phyloP scores from a whole-genome alignment of 2,113 vertebrate species.

The Rhodinocichla rosea region DNA sequence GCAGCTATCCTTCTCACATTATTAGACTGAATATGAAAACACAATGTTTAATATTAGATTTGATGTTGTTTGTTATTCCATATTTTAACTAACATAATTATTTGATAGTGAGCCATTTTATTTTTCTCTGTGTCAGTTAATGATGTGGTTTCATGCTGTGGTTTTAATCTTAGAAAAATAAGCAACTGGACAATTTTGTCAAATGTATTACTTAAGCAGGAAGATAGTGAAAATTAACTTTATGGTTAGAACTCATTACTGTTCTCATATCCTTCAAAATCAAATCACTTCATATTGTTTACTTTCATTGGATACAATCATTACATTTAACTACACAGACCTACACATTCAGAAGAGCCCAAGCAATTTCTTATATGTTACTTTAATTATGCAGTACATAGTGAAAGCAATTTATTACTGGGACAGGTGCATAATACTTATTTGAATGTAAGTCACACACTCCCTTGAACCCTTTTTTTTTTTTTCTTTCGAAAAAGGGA shows the following conservation, averaged over 20 bases:
- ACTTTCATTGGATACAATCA: background rate
- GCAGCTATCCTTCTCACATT: background rate
- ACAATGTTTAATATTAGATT: background rate
- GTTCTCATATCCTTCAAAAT: background rate
- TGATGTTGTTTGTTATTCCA: background rate
- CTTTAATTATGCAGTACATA: accelerated
- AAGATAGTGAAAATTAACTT: background rate
- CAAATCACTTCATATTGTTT: background rate
- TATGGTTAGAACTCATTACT: background rate
- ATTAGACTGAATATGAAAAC: background rate
- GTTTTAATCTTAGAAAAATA: background rate
- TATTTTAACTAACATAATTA: background rate
- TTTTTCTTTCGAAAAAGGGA: background rate
- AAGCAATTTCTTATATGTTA: background rate
- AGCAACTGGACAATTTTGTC: background rate
- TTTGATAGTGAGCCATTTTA: background rate
- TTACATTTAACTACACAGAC: background rate
- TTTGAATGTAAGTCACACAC: background rate
- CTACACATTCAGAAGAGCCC: background rate
- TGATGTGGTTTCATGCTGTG: background rate
- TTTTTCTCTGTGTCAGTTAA: background rate
- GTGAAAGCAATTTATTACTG: background rate
- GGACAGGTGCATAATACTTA: background rate
- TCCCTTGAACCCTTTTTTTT: background rate
- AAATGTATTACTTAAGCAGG: background rate